Percentiles rank a stretch among this genome's conserved stretches.
Conservation (phyloP, 2,113 vertebrate genomes). For the Dicrurus megarhynchus region DNA sequence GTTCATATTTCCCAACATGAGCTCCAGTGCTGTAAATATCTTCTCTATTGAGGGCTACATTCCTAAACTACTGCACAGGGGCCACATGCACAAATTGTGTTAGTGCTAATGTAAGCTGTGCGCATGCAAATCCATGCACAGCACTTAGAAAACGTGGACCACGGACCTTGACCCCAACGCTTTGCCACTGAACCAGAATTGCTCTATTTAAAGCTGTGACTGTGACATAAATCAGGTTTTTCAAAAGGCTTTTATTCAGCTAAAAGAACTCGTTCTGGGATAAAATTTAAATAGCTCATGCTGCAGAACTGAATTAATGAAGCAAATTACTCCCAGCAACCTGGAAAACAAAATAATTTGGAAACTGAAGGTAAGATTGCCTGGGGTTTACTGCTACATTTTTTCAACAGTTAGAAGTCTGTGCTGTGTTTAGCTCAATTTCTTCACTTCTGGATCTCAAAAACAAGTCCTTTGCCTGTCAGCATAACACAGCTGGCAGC, state of each 20-base stretch:
- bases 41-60: conserved; percentile 30
- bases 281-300: conserved; percentile 2
- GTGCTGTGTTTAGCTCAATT: neutral
- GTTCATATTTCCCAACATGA: conserved; percentile 54
- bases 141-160: neutral
- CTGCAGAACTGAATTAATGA: conserved; percentile 20
- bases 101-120: conserved; percentile 5
- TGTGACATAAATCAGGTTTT: conserved; percentile 2
- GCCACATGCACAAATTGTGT: neutral
- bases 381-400: neutral
- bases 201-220: neutral
- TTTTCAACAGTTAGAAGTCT: neutral
- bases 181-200: neutral
- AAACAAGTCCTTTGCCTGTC: conserved; percentile 28
- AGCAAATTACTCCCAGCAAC: conserved; percentile 13
- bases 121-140: conserved; percentile 17
- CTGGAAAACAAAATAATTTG: conserved; percentile 37
- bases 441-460: neutral
- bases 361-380: neutral
- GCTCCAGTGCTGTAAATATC: conserved; percentile 10
- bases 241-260: conserved; percentile 13
- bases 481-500: conserved; percentile 59
- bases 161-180: neutral
- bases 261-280: neutral
- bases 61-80: conserved; percentile 29